Percentiles rank a stretch among this genome's conserved stretches.
Evolutionary conservation across 1,140 invertebrate genomes (phyloP).

Genomic region (Cyclina sinensis): DNA sequence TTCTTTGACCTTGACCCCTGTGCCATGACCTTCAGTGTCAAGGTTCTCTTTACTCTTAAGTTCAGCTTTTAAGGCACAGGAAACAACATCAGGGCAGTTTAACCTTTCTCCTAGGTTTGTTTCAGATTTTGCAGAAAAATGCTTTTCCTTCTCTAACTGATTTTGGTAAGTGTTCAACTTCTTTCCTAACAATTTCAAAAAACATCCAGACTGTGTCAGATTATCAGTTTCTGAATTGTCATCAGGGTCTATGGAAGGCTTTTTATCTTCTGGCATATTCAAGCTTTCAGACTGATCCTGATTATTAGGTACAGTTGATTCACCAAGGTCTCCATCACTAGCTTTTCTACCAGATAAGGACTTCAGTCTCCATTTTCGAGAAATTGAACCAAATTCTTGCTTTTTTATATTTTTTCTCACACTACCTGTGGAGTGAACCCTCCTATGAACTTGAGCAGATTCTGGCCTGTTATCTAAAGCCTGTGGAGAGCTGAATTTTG

Average conservation of each 20-base stretch:
- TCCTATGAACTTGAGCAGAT: conserved; percentile 23
- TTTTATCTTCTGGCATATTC: conserved; percentile 11
- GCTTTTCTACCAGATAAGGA: background rate
- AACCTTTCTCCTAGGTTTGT: background rate
- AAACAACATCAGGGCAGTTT: conserved; percentile 49
- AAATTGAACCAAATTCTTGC: conserved; percentile 38
- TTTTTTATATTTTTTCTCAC: conserved; percentile 16
- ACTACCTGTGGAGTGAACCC: conserved; percentile 39
- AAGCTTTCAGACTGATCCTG: background rate
- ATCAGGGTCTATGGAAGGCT: background rate
- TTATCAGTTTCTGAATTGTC: background rate
- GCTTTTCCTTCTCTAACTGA: conserved; percentile 60
- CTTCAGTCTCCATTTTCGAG: conserved; percentile 41
- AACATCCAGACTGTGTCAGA: conserved; percentile 66
- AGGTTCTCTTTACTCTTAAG: conserved; percentile 28
- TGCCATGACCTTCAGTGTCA: background rate
- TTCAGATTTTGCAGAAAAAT: background rate
- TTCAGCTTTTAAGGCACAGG: conserved; percentile 44
- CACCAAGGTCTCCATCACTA: background rate
- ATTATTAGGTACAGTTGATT: background rate
- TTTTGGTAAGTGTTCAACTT: conserved; percentile 64
- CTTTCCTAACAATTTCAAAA: conserved; percentile 72
- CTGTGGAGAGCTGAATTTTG: background rate
- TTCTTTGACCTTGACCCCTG: background rate
- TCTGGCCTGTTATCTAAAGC: conserved; percentile 1